Conservation (phyloP, 2,113 vertebrate species). For the Halcyon senegalensis region DNA sequence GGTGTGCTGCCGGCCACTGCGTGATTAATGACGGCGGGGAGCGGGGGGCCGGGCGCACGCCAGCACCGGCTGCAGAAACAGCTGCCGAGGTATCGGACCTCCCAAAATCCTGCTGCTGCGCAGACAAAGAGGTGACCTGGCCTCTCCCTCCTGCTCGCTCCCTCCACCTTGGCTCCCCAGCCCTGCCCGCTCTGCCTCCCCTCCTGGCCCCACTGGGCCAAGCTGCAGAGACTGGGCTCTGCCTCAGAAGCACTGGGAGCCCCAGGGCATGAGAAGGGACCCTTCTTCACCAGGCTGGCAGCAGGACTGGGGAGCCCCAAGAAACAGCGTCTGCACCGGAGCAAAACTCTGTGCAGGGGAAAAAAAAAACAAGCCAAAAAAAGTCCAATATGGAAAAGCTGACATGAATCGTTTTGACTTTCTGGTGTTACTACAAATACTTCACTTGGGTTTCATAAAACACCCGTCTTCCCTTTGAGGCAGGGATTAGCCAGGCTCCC, state of each 20-base stretch:
- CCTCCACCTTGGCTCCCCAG: neutral
- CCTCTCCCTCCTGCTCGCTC: neutral
- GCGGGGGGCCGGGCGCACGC: neutral
- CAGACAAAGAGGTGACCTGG: neutral
- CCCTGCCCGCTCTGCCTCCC: neutral
- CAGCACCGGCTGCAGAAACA: constrained; percentile 32
- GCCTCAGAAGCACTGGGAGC: neutral
- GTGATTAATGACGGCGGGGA: constrained; percentile 5
- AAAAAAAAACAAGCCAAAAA: neutral
- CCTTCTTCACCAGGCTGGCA: neutral
- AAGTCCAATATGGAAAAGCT: neutral
- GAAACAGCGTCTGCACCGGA: neutral
- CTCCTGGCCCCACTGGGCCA: fast-evolving
- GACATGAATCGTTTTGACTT: neutral
- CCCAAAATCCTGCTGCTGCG: constrained; percentile 34
- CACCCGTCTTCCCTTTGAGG: neutral
- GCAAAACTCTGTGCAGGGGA: fast-evolving
- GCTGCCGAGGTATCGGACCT: constrained; percentile 20
- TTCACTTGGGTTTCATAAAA: neutral
- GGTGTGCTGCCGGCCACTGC: neutral
- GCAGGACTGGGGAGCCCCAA: fast-evolving
- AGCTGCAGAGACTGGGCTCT: neutral
- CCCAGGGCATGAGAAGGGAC: fast-evolving
- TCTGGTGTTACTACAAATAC: neutral
- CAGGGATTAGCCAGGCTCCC: neutral